These are phyloP conservation scores for Intellagama lesueurii DNA, from an alignment of 2,797 vertebrate genomes.

Conservation along the genomic window DNA sequence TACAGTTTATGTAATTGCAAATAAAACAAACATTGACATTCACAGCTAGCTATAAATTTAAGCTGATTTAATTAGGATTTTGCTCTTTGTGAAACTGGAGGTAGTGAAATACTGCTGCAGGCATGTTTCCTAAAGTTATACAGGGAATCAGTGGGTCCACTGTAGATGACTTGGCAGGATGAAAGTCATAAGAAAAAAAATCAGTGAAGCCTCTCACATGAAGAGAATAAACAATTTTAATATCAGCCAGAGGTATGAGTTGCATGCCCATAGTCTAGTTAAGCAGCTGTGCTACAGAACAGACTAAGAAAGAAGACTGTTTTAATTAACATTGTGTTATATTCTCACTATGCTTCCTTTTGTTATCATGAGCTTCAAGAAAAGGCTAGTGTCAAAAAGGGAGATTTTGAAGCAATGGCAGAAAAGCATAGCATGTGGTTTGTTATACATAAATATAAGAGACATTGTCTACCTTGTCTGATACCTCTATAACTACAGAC, in stretches of 20 bases:
- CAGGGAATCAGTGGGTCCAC: constrained; percentile 61
- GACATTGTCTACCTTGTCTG: not conserved
- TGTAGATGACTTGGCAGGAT: constrained; percentile 44
- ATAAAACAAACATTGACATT: constrained; percentile 55
- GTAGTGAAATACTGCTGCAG: constrained; percentile 61
- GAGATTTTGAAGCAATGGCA: constrained; percentile 39
- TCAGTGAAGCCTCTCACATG: constrained; percentile 60
- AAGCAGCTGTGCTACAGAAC: constrained; percentile 26
- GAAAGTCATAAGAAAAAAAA: constrained; percentile 41
- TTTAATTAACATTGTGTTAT: not conserved
- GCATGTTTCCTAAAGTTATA: constrained; percentile 60
- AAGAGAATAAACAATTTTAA: constrained; percentile 56
- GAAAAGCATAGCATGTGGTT: constrained; percentile 1
- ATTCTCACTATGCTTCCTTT: not conserved
- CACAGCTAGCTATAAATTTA: constrained; percentile 65
- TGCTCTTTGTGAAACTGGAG: constrained; percentile 63
- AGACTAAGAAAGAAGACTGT: not conserved
- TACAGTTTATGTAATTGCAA: constrained; percentile 62
- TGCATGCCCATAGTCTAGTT: constrained; percentile 49
- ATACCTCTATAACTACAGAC: constrained; percentile 21
- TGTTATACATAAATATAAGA: constrained; percentile 25
- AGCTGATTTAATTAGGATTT: constrained; percentile 66
- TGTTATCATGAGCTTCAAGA: constrained; percentile 34
- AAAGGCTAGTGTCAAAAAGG: constrained; percentile 24
- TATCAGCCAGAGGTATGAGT: constrained; percentile 34